Evolutionary conservation across 2,797 vertebrate genomes (phyloP).

Genomic region (Margarornis squamiger): DNA sequence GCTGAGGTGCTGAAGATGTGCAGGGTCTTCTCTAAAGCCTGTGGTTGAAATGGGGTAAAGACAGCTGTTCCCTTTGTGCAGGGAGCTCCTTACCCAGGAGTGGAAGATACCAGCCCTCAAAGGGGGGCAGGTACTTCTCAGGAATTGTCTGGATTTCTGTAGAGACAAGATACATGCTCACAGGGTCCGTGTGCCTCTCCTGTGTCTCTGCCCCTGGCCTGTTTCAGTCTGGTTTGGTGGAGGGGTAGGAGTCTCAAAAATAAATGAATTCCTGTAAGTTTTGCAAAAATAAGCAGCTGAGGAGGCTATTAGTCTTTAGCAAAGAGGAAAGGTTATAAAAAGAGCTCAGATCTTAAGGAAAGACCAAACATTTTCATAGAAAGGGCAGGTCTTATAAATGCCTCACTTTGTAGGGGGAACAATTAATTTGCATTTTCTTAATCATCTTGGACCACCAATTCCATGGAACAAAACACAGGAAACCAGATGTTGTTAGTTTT

Average conservation of each 20-base stretch:
- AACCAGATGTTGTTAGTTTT: neutral
- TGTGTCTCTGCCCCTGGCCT: neutral
- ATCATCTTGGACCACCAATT: neutral
- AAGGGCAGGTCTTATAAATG: neutral
- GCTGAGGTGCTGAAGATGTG: neutral
- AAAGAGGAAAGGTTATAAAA: neutral
- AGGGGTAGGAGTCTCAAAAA: neutral
- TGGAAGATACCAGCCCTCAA: neutral
- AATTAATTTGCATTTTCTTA: neutral
- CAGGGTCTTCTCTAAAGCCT: neutral
- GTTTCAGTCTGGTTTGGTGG: neutral
- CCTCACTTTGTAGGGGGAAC: neutral
- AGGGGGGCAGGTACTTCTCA: neutral
- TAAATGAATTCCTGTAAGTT: neutral
- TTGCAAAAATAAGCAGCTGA: neutral
- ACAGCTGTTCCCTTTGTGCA: neutral
- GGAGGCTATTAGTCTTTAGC: neutral
- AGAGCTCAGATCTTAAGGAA: neutral
- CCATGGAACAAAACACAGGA: neutral
- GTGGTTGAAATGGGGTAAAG: neutral
- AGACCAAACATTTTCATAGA: neutral
- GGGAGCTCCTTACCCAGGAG: neutral
- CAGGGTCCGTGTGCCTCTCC: neutral
- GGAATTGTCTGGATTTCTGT: fast-evolving
- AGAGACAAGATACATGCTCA: neutral